Percentiles rank a stretch among this genome's conserved stretches.
phyloP scores from a whole-genome alignment of 2,888 invertebrate genomes.

The Ormyrus thymus region DNA sequence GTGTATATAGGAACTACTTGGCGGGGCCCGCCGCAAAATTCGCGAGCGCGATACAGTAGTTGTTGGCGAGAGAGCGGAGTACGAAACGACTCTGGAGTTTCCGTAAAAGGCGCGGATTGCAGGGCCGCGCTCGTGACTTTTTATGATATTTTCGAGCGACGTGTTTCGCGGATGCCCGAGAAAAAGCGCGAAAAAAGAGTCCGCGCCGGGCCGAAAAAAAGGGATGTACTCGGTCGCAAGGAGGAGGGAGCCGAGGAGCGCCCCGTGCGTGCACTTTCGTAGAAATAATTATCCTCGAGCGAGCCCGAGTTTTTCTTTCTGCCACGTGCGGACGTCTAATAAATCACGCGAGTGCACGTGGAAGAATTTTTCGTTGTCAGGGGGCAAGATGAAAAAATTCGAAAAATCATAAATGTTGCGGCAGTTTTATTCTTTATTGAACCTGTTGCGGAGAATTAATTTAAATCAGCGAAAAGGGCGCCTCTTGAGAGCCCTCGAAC shows the following conservation, averaged over 20 bases:
- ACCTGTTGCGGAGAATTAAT: too few relatives aligned
- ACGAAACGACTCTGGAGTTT: slow-evolving; percentile 1
- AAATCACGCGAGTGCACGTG: neutral
- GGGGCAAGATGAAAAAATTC: too few relatives aligned
- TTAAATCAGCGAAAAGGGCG: too few relatives aligned
- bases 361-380: too few relatives aligned
- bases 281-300: slow-evolving; percentile 12
- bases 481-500: too few relatives aligned
- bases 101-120: slow-evolving; percentile 22
- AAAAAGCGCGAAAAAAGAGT: too few relatives aligned
- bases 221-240: too few relatives aligned
- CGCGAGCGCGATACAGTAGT: slow-evolving; percentile 24
- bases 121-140: slow-evolving; percentile 1
- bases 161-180: slow-evolving; percentile 3
- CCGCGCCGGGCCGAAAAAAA: too few relatives aligned
- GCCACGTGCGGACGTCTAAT: neutral
- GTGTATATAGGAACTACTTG: slow-evolving; percentile 9
- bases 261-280: slow-evolving; percentile 23
- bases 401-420: too few relatives aligned
- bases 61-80: slow-evolving; percentile 6
- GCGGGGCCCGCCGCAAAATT: slow-evolving; percentile 6
- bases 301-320: slow-evolving; percentile 14
- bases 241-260: slow-evolving; percentile 5
- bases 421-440: too few relatives aligned
- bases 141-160: slow-evolving; percentile 31